Evolutionary conservation across 2,888 invertebrate genomes (phyloP), one percentile per base, ranked within the genome.

Genomic region (Drosophila mayaguana): DNA sequence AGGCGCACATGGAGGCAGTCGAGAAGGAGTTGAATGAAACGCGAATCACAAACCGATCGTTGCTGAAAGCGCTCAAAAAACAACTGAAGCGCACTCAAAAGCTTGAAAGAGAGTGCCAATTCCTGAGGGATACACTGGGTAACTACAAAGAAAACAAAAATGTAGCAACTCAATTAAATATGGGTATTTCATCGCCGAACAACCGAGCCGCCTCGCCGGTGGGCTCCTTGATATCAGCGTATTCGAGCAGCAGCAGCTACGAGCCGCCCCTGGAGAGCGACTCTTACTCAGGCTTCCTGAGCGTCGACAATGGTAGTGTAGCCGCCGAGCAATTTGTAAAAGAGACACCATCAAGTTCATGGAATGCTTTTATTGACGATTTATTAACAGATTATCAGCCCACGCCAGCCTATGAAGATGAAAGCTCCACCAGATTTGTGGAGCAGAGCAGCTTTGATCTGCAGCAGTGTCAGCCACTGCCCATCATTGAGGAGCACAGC

Each of bases 1-100:
- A 95, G 85, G 93, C 94, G 38, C 94, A 95, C 80, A 79, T 95
- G 22, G 93, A 94, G 65, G 93, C 92, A 18, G 92, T 95, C 18
- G 95, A 95, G 84, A 92, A 91, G 34, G 93, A 94, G 72, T 86
- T 94, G 0, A 80, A 91, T 1, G 86, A 91, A 14, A 91, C 94
- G 36, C 93, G 93, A 46, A 84, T 83, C 11, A 93, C 93, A 32
- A 94, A 94, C 79, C 92, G 92, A 63, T 93, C 93, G 12, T 89
- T 95, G n/a, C 88, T 92, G 1, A 92, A 93, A 61, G 91, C 93
- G 0, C 85, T 95, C 1, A 93, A 93, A 38, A 93, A 93, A 28
- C 94, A 95, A 78, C 89, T 92, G 0, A 90, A 91, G 50, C 85
- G 93, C 22, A 93, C 94, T 2, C 90, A 92, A n/a, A 93, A 93